Base-by-base conservation (phyloP, 2,797 vertebrate genomes). In the Erpetoichthys calabaricus region DNA sequence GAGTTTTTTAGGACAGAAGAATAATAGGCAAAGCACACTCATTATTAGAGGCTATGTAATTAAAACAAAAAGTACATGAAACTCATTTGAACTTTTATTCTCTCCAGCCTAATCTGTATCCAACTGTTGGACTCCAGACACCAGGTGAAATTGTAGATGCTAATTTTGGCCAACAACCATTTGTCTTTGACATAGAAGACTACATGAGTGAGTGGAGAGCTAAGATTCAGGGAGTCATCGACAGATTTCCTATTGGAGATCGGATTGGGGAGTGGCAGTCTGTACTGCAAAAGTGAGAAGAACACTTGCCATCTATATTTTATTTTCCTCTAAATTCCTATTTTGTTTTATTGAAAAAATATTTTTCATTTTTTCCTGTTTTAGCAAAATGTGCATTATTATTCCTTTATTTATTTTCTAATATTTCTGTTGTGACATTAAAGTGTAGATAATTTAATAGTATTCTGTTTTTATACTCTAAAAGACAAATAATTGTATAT, bases 141-240 rank as follows among this genome's bases (percentile, higher is more conserved):
- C 94, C 94, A 0, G 94, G 94, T 43, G 94, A 98, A 80, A 96
- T 98, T 7, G 94, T 98, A 59, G 94, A 98, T 41, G 94, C 94
- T 65, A 98, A 98, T 81, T 97, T 98, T 55, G 94, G 94, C 75
- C 94, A 97, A 82, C 94, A 97, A 75, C 94, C 94, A 0, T 98
- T 98, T 69, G 91, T 98, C 70, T 98, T 97, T 6, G 94, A 98
- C 88, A 97, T 98, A 3, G 93, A 98, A 74, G 94, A 98, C 85
- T 98, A 98, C 83, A 98, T 97, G 93, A 89, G 90, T 51, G 94
- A 98, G 62, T 98, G 94, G 94, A 77, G 90, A 67, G 90, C 92
- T 3, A 97, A 97, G 84, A 94, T 98, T 69, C 92, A 96, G 51
- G 84, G 89, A 77, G 95, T 94, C 77, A 95, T 98, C 53, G 86